Evolutionary conservation across 1,140 invertebrate genomes (phyloP).

Genomic region (Melanaphis sacchari): DNA sequence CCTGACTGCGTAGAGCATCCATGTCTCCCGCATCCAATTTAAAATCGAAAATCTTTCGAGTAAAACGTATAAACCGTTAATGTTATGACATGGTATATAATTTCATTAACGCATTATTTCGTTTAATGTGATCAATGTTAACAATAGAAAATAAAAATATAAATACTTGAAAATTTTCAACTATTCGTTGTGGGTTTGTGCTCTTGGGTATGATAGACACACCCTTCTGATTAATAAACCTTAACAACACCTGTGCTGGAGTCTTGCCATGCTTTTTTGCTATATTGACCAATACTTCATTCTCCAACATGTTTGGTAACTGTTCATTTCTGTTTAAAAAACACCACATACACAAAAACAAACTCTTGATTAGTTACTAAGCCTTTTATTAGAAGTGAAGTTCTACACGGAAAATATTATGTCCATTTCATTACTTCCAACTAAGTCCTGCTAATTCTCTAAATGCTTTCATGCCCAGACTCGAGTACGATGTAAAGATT

Average conservation of each 20-base stretch:
- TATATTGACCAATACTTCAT: not conserved
- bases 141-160: not conserved
- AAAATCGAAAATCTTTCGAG: not conserved
- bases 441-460: not conserved
- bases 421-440: not conserved
- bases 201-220: not conserved
- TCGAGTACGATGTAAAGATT: not conserved
- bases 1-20: not conserved
- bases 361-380: not conserved
- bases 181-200: not conserved
- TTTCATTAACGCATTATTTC: not conserved
- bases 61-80: not conserved
- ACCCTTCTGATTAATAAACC: not conserved
- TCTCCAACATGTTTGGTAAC: slow-evolving; percentile 3
- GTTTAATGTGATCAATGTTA: not conserved
- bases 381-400: not conserved
- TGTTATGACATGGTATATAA: not conserved
- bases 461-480: not conserved
- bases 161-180: not conserved
- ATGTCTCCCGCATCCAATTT: not conserved
- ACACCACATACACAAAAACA: too few species aligned
- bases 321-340: not conserved
- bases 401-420: not conserved
- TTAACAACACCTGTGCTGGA: not conserved
- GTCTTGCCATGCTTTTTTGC: not conserved